Evolutionary conservation across 2,888 invertebrate genomes (phyloP).

Genomic region (Molanna angustata): DNA sequence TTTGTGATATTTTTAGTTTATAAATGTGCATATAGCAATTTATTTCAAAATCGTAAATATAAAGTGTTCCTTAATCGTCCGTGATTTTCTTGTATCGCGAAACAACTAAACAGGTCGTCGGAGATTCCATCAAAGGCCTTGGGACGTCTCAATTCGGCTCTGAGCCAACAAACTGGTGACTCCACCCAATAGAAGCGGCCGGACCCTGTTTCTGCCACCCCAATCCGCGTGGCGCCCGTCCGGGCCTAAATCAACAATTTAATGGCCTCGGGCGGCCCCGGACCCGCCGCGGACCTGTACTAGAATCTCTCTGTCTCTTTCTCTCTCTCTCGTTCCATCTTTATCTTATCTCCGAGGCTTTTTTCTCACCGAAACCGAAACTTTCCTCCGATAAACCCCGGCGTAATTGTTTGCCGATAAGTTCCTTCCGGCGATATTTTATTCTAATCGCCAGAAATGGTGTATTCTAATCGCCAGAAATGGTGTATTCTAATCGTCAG

Average conservation of each 20-base stretch:
- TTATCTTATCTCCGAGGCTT: neutral
- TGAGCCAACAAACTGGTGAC: neutral
- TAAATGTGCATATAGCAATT: no score
- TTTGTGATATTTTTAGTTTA: no score
- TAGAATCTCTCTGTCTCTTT: neutral
- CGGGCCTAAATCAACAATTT: constrained; percentile 15
- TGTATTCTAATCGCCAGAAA: no score
- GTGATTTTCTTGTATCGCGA: no score
- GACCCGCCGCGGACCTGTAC: neutral
- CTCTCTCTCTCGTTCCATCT: neutral
- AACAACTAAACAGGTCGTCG: no score
- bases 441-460: neutral
- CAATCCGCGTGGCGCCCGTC: constrained; percentile 3
- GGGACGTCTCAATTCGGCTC: no score
- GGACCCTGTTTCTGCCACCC: no score
- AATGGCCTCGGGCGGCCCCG: constrained; percentile 2
- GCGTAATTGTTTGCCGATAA: constrained; percentile 11
- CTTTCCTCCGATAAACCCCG: constrained; percentile 7
- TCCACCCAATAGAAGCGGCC: no score
- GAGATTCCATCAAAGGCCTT: no score
- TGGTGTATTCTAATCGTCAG: no score
- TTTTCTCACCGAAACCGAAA: neutral
- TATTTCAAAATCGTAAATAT: no score
- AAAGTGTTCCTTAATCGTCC: no score
- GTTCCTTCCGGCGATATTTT: constrained; percentile 4